Conservation (phyloP, 2,113 vertebrate species). For the Sceloporus undulatus region DNA sequence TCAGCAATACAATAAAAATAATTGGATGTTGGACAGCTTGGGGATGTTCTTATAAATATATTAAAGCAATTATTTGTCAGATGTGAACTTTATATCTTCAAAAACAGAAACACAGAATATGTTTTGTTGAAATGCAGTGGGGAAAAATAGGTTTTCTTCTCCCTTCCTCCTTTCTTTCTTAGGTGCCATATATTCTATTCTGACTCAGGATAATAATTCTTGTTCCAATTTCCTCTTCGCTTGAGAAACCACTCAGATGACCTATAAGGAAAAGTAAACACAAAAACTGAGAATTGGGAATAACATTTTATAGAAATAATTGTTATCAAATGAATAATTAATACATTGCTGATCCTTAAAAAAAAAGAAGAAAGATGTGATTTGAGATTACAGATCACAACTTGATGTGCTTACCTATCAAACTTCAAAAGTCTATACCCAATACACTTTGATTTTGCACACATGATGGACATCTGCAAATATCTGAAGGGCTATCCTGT, state of each 20-base stretch:
- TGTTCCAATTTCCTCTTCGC: conserved; percentile 28
- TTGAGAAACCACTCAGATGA: conserved; percentile 25
- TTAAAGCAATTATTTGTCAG: conserved; percentile 60
- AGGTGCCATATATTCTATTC: background rate
- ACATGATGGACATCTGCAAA: too few relatives aligned
- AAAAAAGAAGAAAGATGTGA: too few relatives aligned
- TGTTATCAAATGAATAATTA: background rate
- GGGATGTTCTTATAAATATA: conserved; percentile 46
- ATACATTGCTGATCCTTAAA: too few relatives aligned
- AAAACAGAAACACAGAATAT: conserved; percentile 36
- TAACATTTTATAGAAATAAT: background rate
- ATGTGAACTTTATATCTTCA: conserved; percentile 50
- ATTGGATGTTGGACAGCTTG: conserved; percentile 48
- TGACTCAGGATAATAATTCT: conserved; percentile 45
- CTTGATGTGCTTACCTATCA: too few relatives aligned
- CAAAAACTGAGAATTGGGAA: conserved; percentile 30
- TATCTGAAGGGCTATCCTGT: too few relatives aligned
- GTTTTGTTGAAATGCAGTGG: conserved; percentile 35
- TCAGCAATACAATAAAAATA: conserved; percentile 38
- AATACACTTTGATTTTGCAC: too few relatives aligned
- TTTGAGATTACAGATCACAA: too few relatives aligned
- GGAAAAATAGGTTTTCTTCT: background rate
- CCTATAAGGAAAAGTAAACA: conserved; percentile 8
- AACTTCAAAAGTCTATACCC: too few relatives aligned
- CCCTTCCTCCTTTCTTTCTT: background rate